Conservation (phyloP, 2,888 invertebrate genomes). For the Prosapia bicincta region DNA sequence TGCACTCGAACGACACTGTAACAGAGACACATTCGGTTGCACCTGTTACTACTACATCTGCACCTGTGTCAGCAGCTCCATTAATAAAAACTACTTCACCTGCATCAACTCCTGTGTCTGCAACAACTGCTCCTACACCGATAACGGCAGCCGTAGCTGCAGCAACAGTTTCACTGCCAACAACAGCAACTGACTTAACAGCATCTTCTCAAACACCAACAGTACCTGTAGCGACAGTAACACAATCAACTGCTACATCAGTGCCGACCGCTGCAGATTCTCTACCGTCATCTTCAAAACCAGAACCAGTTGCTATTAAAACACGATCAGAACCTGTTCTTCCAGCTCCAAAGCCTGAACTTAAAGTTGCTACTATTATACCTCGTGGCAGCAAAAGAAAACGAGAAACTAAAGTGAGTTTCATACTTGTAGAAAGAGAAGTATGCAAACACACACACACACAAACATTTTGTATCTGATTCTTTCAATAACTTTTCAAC, state of each 20-base stretch:
- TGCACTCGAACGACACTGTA: slow-evolving; percentile 7
- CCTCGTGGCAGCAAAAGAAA: slow-evolving; percentile 54
- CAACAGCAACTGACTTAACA: slow-evolving; percentile 42
- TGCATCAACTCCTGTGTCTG: slow-evolving; percentile 36
- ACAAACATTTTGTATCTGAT: too few species aligned
- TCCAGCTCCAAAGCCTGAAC: slow-evolving; percentile 37
- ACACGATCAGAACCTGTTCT: slow-evolving; percentile 8
- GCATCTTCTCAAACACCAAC: slow-evolving; percentile 30
- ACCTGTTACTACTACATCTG: neutral
- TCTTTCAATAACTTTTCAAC: too few species aligned
- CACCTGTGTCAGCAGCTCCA: slow-evolving; percentile 1
- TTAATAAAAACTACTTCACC: slow-evolving; percentile 22
- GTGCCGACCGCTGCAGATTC: slow-evolving; percentile 68
- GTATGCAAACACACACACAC: too few species aligned
- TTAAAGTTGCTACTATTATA: slow-evolving; percentile 50
- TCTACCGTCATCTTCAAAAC: slow-evolving; percentile 67
- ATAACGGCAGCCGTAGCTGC: slow-evolving; percentile 17
- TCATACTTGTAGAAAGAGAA: neutral
- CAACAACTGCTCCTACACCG: neutral
- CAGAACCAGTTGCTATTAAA: slow-evolving; percentile 4
- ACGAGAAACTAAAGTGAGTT: slow-evolving; percentile 46
- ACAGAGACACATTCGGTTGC: slow-evolving; percentile 13
- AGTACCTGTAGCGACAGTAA: slow-evolving; percentile 25
- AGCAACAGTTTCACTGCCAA: slow-evolving; percentile 34
- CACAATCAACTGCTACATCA: slow-evolving; percentile 39